Base-by-base conservation (phyloP, 2,888 invertebrate genomes). In the Tridacna gigas region DNA sequence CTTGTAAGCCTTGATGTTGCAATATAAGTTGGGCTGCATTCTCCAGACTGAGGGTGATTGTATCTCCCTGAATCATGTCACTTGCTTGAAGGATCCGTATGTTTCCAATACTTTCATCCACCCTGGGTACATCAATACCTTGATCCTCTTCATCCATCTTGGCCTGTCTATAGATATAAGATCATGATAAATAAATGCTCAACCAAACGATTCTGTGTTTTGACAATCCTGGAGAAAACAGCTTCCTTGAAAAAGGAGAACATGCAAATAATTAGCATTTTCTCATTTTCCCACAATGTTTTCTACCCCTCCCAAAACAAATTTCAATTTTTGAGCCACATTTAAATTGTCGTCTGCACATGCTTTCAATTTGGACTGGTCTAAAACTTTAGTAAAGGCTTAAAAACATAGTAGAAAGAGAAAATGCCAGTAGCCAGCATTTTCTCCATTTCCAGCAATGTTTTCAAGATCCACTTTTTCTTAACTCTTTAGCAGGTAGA, bases 41-140 rank as follows among this genome's bases (percentile, higher is more conserved):
- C n/a, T 91, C 91, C 65, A 92, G 71, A 77, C 88, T 92, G 11
- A 92, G 82, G 0, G 91, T 91, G 56, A 92, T 90, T 26, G 91
- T 90, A 61, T 89, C 88, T 61, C 74, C 74, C 26, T 37, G 60
- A 0, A 61, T 61, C 12, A 61, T 20, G n/a, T 28, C 28, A 37
- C 28, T 37, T 3, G 74, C n/a, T n/a, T 74, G 74, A 20, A 75
- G n/a, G 45, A 63, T 63, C 71, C 48, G 71, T 0, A 71, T 11
- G 5, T 25, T 26, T 22, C 51, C 51, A 25, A 51, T 71, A 48
- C 71, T n/a, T 28, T 51, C 47, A 45, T 22, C 25, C 7, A 51
- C 71, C 5, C 11, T 25, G 9, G 22, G 47, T 3, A 25, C 71
- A 48, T 71, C 51, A 7, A 71, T 22, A n/a, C 4, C 25, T n/a